Base-by-base conservation (phyloP, 2,797 vertebrate genomes). In the Takifugu rubripes region DNA sequence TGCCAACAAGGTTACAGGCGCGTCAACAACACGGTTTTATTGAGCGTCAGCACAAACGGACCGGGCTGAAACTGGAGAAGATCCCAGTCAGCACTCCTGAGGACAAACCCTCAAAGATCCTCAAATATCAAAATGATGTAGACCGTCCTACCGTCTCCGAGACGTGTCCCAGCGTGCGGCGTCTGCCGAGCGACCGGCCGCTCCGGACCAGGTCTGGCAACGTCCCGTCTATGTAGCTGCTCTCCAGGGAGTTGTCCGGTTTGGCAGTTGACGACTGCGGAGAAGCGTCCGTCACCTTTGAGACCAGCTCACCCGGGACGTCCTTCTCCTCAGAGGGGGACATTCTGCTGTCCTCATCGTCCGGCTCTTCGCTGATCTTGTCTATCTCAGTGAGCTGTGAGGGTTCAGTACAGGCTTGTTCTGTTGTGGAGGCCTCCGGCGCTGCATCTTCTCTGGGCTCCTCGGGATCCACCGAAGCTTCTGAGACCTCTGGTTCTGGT, bases 151-250 rank as follows among this genome's bases (percentile, higher is more conserved):
- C 91, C 69, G 90, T 90, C 36, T 86, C 87, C 25, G 86, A 84
- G 83, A 91, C 87, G 1, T 90, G 90, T 43, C 88, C 89, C 40
- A 90, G 31, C 0, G 90, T 91, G 61, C 88, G 75, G 15, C 91
- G 84, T 54, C 91, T 77, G 57, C 74, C 3, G 0, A 92, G 81
- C 0, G 85, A 77, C 50, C 84, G 80, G 31, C 89, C 87, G 7
- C 74, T 84, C 46, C 84, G 85, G 43, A 92, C 72, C 59, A 92
- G 82, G 72, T 92, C 91, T 0, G 91, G 90, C 49, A 92, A 49
- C 6, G 68, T 85, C 57, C 78, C 64, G 3, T 89, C 82, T 0
- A 66, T 0, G 60, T 66, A 87, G 21, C 10, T 53, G 25, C 49
- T 72, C 62, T 64, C 70, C 5, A 54, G 49, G n/a, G 60, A 6